Evolutionary conservation across 2,113 vertebrate species (phyloP), one percentile per base, ranked within the genome.

Genomic region (Rhinolophus sinicus): DNA sequence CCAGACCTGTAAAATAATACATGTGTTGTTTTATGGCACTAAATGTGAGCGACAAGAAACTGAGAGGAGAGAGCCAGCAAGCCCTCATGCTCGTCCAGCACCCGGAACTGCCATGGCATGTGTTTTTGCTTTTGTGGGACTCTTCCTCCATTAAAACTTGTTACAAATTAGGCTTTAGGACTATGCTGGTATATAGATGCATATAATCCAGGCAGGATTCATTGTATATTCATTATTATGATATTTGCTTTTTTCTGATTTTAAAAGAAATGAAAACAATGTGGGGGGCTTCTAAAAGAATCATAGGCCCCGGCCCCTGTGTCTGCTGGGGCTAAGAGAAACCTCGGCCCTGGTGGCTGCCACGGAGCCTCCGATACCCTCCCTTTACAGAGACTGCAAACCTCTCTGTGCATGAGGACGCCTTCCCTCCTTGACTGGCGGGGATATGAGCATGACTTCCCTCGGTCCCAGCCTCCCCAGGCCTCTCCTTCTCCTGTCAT

Each of bases 261-360:
- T 44, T 44, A 80, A 78, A 90, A 87, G 47, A 88, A 60, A 69
- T 91, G 26, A 47, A 67, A 84, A 40, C 5, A 47, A 69, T 72
- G 77, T 78, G 1, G 8, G 24, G 44, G 2, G 2, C 33, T 21
- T 38, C 40, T 69, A 4, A 80, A 86, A 76, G 75, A 86, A 40
- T 35, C 1, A 0, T 24, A 4, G 40, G n/a, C 18, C 62, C 15
- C 19, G 9, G 30, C 33, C n/a, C 2, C 38, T 21, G 33, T 1
- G 28, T 35, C 65, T 77, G 38, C 60, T 35, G 64, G 19, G 40
- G 35, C 18, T 38, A 9, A 10, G 21, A 52, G 18, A 60, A 28
- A 70, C 33, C 6, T 28, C 2, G 1, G 60, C 21, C 50, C 67
- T 10, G 7, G 35, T 8, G 35, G n/a, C 10, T 56, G 60, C 52